phyloP scores from a whole-genome alignment of 2,797 vertebrate genomes.

The Tiaroga cobitis region DNA sequence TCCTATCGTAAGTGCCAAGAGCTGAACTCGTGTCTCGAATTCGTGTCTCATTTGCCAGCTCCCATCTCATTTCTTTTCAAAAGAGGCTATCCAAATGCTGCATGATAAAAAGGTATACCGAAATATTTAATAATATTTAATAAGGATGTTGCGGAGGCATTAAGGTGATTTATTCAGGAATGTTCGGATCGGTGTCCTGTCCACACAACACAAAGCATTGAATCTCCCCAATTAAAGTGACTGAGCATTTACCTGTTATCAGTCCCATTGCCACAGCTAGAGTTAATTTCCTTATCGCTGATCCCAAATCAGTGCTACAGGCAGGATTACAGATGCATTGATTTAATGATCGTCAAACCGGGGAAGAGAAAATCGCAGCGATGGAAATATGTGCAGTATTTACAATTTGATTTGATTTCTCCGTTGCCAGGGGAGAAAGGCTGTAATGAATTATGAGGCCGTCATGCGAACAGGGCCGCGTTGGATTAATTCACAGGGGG shows the following conservation, averaged over 20 bases:
- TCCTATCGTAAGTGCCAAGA: not conserved
- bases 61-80: not conserved
- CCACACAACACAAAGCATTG: not conserved
- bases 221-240: conserved; percentile 21
- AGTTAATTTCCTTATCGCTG: conserved; percentile 68
- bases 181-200: not conserved
- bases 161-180: conserved; percentile 28
- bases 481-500: conserved; percentile 65
- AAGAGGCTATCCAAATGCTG: conserved; percentile 19
- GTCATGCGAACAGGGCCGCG: conserved; percentile 62
- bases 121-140: conserved; percentile 44
- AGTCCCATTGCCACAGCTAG: conserved; percentile 30
- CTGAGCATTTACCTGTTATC: conserved; percentile 8
- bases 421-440: conserved; percentile 65
- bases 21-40: not conserved
- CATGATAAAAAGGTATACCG: not conserved
- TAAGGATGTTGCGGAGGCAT: not conserved
- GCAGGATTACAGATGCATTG: conserved; percentile 71
- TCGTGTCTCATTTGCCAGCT: not conserved
- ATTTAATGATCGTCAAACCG: conserved; percentile 70
- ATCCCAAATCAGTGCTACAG: conserved; percentile 68
- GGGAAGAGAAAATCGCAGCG: conserved; percentile 61
- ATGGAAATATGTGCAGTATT: conserved; percentile 72
- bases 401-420: conserved; percentile 76
- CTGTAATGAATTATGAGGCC: conserved; percentile 72